A percentile compares a stretch with the other conserved stretches of the same genome.
phyloP scores from a whole-genome alignment of 2,888 invertebrate genomes.

The Ischnus inquisitorius region DNA sequence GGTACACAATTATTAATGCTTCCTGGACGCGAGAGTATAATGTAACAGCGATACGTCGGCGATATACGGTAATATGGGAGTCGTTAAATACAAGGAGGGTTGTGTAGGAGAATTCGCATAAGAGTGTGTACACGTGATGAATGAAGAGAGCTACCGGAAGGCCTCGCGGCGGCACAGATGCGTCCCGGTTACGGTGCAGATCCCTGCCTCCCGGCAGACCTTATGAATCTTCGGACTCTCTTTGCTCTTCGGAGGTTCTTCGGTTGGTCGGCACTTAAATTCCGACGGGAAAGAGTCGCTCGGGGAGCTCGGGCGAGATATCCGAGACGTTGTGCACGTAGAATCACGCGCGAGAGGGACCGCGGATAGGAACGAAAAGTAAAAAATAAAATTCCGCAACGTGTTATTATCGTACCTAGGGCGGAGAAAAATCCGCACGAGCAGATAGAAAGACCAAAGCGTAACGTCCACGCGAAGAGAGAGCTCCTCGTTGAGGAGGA shows the following conservation, averaged over 20 bases:
- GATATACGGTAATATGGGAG: conserved; percentile 19
- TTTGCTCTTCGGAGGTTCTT: neutral
- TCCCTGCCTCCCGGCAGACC: neutral
- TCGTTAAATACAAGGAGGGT: conserved; percentile 49
- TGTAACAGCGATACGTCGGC: neutral
- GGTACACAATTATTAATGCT: conserved; percentile 58
- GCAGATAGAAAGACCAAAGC: neutral
- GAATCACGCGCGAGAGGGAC: conserved; percentile 16
- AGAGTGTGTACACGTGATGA: conserved; percentile 49
- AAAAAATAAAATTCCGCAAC: neutral
- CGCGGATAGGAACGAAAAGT: conserved; percentile 6
- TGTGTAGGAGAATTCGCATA: conserved; percentile 30
- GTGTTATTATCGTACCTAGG: conserved; percentile 38
- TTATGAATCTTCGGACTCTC: neutral
- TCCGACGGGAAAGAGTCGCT: conserved; percentile 40
- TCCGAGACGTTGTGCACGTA: conserved; percentile 5
- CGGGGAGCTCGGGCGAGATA: conserved; percentile 14
- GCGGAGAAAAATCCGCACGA: conserved; percentile 28
- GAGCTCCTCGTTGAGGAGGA: neutral
- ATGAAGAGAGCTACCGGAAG: conserved; percentile 62
- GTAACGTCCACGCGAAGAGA: neutral
- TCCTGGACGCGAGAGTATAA: conserved; percentile 58
- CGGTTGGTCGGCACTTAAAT: neutral
- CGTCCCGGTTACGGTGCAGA: neutral
- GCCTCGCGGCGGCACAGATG: conserved; percentile 49